Evolutionary conservation across 2,888 invertebrate species (phyloP).

Genomic region (Rugalucina vietnamica): DNA sequence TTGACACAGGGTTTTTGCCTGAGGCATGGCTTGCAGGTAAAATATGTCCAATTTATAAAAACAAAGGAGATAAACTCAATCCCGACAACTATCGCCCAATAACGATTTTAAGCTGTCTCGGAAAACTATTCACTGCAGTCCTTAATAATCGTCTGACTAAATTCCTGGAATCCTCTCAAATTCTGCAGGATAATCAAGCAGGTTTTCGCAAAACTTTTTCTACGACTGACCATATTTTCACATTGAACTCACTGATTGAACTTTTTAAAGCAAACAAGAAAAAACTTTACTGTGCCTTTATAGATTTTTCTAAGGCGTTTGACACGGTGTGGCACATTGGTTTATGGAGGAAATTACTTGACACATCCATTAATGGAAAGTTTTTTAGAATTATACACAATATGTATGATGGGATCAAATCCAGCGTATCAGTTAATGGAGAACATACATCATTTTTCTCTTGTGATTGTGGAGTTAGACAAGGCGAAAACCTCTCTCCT

Average conservation of each 20-base stretch:
- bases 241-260: slow-evolving; percentile 6
- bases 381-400: slow-evolving; percentile 34
- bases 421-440: slow-evolving; percentile 19
- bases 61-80: not conserved
- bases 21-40: slow-evolving; percentile 15
- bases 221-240: slow-evolving; percentile 38
- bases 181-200: slow-evolving; percentile 33
- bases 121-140: slow-evolving; percentile 27
- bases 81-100: slow-evolving; percentile 33
- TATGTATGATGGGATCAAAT: slow-evolving; percentile 41
- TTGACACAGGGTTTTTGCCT: slow-evolving; percentile 19
- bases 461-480: slow-evolving; percentile 30
- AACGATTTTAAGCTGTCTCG: slow-evolving; percentile 23
- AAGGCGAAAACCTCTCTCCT: slow-evolving; percentile 29
- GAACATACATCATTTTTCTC: not conserved
- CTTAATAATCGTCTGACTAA: slow-evolving; percentile 26
- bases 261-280: not conserved
- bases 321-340: slow-evolving; percentile 34
- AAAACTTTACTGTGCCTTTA: slow-evolving; percentile 23
- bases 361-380: slow-evolving; percentile 31
- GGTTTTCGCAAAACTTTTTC: slow-evolving; percentile 27
- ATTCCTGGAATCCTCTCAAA: no score
- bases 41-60: slow-evolving; percentile 27
- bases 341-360: slow-evolving; percentile 29
- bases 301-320: no score